Conservation (phyloP, 2,113 vertebrate species). For the Nipponia nippon region DNA sequence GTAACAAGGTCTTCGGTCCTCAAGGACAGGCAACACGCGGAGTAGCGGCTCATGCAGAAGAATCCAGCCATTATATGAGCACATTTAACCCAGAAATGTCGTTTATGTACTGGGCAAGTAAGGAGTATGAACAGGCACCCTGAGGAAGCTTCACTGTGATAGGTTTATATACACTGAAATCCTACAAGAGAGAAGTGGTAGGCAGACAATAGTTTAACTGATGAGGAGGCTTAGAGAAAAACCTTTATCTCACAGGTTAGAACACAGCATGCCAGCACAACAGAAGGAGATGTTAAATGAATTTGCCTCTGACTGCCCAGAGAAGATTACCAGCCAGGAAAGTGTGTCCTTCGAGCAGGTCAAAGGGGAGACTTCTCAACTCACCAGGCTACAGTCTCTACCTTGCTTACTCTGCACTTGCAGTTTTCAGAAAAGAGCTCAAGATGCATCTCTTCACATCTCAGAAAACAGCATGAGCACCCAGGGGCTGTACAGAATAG, state of each 20-base stretch:
- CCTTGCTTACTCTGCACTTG: not conserved
- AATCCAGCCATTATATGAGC: not conserved
- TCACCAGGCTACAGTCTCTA: not conserved
- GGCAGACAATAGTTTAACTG: not conserved
- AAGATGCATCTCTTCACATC: not conserved
- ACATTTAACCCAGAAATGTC: not conserved
- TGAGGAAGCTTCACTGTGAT: not conserved
- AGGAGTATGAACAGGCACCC: not conserved
- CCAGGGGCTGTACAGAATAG: not conserved
- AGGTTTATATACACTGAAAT: not conserved
- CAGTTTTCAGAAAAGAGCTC: not conserved
- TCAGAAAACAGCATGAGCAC: not conserved
- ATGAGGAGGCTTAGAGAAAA: not conserved
- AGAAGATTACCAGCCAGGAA: not conserved
- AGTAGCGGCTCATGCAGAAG: not conserved
- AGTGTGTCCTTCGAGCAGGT: not conserved
- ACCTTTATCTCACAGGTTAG: not conserved
- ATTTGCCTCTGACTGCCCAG: not conserved
- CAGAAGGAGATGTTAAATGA: not conserved
- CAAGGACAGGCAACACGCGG: not conserved
- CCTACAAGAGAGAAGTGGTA: not conserved
- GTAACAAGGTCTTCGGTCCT: not conserved
- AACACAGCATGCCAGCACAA: not conserved
- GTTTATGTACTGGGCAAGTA: not conserved
- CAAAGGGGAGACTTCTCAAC: not conserved